A percentile compares a stretch with the other conserved stretches of the same genome.
phyloP scores from a whole-genome alignment of 1,140 invertebrate genomes.

The Hyposmocoma kahamanoa region DNA sequence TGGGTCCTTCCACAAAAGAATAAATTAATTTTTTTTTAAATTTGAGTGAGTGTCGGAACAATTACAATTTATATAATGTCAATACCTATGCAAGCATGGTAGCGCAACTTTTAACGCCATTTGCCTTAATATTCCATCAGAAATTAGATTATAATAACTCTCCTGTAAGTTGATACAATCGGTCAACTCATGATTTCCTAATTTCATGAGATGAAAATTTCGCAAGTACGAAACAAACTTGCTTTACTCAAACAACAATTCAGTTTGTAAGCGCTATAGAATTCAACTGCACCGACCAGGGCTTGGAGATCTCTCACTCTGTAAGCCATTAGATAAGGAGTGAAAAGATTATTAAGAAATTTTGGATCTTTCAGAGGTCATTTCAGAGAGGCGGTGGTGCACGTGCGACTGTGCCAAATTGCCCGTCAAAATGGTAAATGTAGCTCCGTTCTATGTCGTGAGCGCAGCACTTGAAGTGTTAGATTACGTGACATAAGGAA shows the following conservation, averaged over 20 bases:
- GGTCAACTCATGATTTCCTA: not conserved
- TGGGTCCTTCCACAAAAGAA: too few species aligned
- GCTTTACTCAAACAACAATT: not conserved
- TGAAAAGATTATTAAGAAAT: too few species aligned
- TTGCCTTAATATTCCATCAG: too few species aligned
- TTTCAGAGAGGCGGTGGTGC: not conserved
- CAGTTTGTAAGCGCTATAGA: not conserved
- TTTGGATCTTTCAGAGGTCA: not conserved
- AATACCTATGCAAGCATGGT: too few species aligned
- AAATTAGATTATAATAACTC: not conserved
- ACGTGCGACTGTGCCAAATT: conserved; percentile 41
- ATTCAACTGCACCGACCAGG: too few species aligned
- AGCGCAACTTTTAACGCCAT: too few species aligned
- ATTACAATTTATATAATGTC: too few species aligned
- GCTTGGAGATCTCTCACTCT: too few species aligned
- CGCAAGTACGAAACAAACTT: conserved; percentile 13
- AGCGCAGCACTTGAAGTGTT: not conserved
- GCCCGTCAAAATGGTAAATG: conserved; percentile 51
- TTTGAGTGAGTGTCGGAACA: too few species aligned
- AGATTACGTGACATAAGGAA: not conserved
- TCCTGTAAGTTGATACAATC: not conserved
- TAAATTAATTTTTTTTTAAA: too few species aligned
- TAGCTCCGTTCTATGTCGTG: conserved; percentile 22
- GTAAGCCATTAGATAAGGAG: too few species aligned
- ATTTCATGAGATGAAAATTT: not conserved